These are phyloP conservation scores for Saimiri boliviensis DNA, from an alignment of 2,113 vertebrate genomes.

Conservation along the genomic window DNA sequence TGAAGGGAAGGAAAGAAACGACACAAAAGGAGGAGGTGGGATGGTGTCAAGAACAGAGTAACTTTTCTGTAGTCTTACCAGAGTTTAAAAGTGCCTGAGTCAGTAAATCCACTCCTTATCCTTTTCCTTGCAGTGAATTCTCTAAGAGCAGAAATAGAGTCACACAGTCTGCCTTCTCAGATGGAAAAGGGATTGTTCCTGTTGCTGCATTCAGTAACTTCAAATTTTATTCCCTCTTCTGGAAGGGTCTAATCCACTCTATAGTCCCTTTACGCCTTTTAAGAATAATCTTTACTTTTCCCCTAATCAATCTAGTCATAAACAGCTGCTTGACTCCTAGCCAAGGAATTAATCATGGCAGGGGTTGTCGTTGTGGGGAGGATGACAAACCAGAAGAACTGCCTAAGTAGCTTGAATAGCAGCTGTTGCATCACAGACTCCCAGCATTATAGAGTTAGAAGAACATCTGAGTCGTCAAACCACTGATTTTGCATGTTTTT, in stretches of 20 bases:
- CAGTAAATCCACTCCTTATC: background rate
- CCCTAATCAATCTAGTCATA: background rate
- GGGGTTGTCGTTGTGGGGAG: accelerated
- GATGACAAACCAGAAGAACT: background rate
- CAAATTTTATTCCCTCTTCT: background rate
- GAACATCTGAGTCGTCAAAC: too few species aligned
- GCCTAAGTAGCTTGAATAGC: background rate
- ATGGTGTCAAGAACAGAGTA: background rate
- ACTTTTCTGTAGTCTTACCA: background rate
- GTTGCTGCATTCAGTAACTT: background rate
- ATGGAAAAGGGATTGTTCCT: background rate
- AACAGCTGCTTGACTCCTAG: background rate
- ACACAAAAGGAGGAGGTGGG: background rate
- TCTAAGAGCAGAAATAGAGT: background rate
- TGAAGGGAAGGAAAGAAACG: background rate
- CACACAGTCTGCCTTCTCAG: background rate
- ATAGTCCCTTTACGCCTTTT: background rate
- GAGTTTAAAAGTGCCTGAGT: background rate
- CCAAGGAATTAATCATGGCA: background rate
- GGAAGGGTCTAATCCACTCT: background rate
- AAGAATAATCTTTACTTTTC: background rate
- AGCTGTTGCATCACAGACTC: background rate
- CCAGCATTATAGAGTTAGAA: background rate
- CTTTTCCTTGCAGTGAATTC: background rate
- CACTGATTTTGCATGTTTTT: background rate